Percentiles rank a stretch among this genome's conserved stretches.
phyloP scores from a whole-genome alignment of 2,888 invertebrate genomes.

The Apodemia duryi region DNA sequence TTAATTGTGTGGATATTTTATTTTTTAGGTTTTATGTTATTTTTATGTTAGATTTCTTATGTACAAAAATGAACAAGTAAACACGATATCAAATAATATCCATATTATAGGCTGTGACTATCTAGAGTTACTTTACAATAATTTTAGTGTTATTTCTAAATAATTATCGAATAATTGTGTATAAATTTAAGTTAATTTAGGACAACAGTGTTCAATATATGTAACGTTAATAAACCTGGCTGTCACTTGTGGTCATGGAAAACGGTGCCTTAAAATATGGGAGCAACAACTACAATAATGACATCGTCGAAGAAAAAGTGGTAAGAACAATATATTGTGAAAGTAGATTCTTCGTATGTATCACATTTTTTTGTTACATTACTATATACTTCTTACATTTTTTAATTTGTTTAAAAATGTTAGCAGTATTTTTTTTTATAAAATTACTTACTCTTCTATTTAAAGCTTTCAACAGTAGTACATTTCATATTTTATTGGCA shows the following conservation, averaged over 20 bases:
- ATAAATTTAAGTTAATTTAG: constrained; percentile 33
- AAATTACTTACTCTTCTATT: no score
- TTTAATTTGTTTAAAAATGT: no score
- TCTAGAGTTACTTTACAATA: constrained; percentile 21
- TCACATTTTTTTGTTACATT: no score
- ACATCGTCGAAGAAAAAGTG: constrained; percentile 72
- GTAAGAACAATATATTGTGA: constrained; percentile 46
- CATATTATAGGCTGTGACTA: constrained; percentile 30
- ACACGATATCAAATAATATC: constrained; percentile 16
- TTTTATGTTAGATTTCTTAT: constrained; percentile 14
- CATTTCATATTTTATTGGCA: no score
- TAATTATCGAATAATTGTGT: constrained; percentile 29
- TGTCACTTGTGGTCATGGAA: constrained; percentile 75
- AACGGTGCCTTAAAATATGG: constrained; percentile 81
- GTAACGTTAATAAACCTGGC: constrained; percentile 46
- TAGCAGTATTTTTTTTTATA: no score
- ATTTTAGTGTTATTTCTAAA: constrained; percentile 19
- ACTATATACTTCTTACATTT: no score
- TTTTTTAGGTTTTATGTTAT: constrained; percentile 17
- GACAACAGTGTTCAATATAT: constrained; percentile 34
- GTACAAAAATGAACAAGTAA: constrained; percentile 12
- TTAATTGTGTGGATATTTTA: neutral
- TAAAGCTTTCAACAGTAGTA: no score
- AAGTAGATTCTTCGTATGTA: neutral
- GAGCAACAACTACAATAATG: constrained; percentile 75